A percentile compares a stretch with the other conserved stretches of the same genome.
Evolutionary conservation across 2,888 invertebrate genomes (phyloP).

Genomic region (Griposia aprilina): DNA sequence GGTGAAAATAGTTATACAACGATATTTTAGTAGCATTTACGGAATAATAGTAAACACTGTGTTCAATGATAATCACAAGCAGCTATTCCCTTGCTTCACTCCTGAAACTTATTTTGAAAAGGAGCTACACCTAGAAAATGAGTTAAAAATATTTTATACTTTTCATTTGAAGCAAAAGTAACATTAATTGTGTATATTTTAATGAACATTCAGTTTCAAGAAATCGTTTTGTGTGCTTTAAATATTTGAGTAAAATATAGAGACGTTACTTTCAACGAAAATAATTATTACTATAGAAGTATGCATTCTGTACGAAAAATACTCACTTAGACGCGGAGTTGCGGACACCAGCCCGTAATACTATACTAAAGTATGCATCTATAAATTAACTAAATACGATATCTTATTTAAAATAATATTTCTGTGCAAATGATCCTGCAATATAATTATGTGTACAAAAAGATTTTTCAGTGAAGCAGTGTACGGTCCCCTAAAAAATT

Average conservation of each 20-base stretch:
- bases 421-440: neutral
- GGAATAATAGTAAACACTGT: slow-evolving; percentile 47
- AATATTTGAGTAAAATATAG: neutral
- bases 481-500: neutral
- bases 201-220: neutral
- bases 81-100: neutral
- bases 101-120: neutral
- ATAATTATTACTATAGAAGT: neutral
- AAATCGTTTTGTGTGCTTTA: neutral
- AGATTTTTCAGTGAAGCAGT: neutral
- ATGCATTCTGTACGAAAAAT: neutral
- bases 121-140: neutral
- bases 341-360: neutral
- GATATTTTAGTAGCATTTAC: slow-evolving; percentile 18
- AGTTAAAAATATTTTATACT: neutral
- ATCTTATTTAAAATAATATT: neutral
- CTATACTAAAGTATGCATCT: neutral
- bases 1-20: slow-evolving; percentile 35
- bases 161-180: neutral
- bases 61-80: slow-evolving; percentile 8
- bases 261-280: neutral
- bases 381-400: neutral
- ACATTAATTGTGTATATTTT: neutral
- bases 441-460: neutral
- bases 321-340: neutral